Conservation (phyloP, 2,888 invertebrate genomes). For the Xiphydria camelus region DNA sequence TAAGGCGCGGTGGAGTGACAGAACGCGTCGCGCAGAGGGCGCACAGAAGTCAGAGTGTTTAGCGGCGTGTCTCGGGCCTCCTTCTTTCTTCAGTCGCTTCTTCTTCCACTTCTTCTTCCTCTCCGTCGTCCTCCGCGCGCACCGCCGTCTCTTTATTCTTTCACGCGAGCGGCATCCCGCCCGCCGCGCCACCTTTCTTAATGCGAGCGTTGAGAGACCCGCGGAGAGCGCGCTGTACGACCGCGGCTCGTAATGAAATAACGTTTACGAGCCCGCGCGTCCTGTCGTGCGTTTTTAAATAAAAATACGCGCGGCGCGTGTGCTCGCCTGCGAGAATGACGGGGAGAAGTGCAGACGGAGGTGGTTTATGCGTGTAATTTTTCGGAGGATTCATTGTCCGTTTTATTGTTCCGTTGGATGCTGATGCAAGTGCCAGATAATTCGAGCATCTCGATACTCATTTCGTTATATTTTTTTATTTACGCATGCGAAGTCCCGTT, state of each 20-base stretch:
- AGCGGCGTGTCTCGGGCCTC: background rate
- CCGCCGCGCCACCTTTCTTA: background rate
- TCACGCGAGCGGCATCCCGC: conserved; percentile 11
- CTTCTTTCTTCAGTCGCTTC: conserved; percentile 8
- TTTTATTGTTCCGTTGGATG: too few relatives aligned
- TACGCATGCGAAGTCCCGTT: too few relatives aligned
- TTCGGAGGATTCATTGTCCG: conserved; percentile 40
- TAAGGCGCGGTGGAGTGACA: conserved; percentile 43
- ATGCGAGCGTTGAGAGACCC: background rate
- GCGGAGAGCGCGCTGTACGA: background rate
- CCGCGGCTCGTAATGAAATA: conserved; percentile 1
- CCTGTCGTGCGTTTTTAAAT: conserved; percentile 1
- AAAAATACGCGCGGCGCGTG: background rate
- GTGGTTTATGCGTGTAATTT: conserved; percentile 45
- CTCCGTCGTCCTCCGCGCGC: conserved; percentile 1
- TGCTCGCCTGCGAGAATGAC: background rate
- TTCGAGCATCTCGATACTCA: too few relatives aligned
- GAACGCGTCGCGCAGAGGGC: conserved; percentile 31
- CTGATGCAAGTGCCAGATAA: too few relatives aligned
- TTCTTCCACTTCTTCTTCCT: conserved; percentile 8
- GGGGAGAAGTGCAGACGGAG: conserved; percentile 16
- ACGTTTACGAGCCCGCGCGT: background rate
- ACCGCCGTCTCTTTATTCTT: conserved; percentile 15
- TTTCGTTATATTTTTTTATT: too few relatives aligned
- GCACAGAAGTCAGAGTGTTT: background rate